phyloP scores from a whole-genome alignment of 2,113 vertebrate genomes.

The Coracopsis vasa region DNA sequence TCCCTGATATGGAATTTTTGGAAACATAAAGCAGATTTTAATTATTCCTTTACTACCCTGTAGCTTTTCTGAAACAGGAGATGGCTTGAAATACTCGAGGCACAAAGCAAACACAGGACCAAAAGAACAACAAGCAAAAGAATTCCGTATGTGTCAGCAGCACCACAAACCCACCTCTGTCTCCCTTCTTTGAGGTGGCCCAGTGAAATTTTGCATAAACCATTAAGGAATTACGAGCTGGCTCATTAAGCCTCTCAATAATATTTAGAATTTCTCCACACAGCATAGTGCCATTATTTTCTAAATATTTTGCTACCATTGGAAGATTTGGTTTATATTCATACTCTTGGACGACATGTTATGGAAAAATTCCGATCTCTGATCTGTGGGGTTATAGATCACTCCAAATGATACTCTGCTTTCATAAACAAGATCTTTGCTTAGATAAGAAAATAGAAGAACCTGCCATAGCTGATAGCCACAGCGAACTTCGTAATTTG shows the following conservation, averaged over 20 bases:
- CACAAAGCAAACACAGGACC: background rate
- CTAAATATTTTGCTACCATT: background rate
- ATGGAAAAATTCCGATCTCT: background rate
- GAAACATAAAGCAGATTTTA: background rate
- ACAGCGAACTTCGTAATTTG: background rate
- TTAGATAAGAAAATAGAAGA: background rate
- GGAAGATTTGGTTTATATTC: background rate
- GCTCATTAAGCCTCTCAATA: background rate
- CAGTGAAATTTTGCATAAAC: background rate
- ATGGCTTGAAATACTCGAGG: fast-evolving
- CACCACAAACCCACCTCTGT: background rate
- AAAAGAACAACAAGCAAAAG: background rate
- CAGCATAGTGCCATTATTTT: background rate
- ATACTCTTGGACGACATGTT: background rate
- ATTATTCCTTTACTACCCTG: background rate
- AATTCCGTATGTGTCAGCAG: fast-evolving
- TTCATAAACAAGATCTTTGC: background rate
- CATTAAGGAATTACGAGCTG: background rate
- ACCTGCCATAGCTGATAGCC: background rate
- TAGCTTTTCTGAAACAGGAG: background rate
- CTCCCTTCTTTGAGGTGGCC: background rate
- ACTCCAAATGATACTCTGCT: background rate
- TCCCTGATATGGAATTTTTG: background rate
- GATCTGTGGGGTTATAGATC: background rate
- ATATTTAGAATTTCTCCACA: background rate